Evolutionary conservation across 2,888 invertebrate species (phyloP).

Genomic region (Cremastinae sp.): DNA sequence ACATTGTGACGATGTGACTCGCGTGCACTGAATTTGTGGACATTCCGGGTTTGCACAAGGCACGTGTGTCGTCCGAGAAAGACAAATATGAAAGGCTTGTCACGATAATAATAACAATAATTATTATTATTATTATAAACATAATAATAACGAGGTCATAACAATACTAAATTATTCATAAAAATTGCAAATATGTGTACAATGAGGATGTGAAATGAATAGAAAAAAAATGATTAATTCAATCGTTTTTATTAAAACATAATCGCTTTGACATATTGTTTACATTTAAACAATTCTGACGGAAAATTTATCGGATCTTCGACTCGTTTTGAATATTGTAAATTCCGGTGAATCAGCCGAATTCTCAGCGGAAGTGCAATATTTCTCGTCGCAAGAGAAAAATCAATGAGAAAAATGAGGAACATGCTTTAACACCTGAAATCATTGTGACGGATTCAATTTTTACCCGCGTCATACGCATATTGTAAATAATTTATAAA

Average conservation of each 20-base stretch:
- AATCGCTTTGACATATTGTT: constrained; percentile 40
- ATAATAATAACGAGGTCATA: too few species aligned
- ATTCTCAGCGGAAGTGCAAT: constrained; percentile 39
- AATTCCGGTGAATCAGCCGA: constrained; percentile 37
- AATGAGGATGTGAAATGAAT: not conserved
- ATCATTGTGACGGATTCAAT: constrained; percentile 1
- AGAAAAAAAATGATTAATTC: constrained; percentile 3
- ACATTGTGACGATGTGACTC: not conserved
- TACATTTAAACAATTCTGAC: constrained; percentile 48
- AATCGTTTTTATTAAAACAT: constrained; percentile 56
- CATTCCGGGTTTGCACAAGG: constrained; percentile 35
- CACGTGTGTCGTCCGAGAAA: too few species aligned
- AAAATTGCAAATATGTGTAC: constrained; percentile 1
- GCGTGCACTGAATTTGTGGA: constrained; percentile 32
- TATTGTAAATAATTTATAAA: not conserved
- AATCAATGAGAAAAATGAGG: not conserved
- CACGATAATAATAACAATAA: too few species aligned
- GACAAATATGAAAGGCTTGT: too few species aligned
- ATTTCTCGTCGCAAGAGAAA: not conserved
- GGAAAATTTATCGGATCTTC: constrained; percentile 32
- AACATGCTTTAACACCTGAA: not conserved
- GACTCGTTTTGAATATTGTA: constrained; percentile 25
- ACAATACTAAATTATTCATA: too few species aligned
- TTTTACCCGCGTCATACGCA: not conserved
- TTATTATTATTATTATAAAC: too few species aligned